These are phyloP conservation scores for Heteromyza rotundicornis DNA, from an alignment of 2,888 invertebrate genomes.

Conservation along the genomic window DNA sequence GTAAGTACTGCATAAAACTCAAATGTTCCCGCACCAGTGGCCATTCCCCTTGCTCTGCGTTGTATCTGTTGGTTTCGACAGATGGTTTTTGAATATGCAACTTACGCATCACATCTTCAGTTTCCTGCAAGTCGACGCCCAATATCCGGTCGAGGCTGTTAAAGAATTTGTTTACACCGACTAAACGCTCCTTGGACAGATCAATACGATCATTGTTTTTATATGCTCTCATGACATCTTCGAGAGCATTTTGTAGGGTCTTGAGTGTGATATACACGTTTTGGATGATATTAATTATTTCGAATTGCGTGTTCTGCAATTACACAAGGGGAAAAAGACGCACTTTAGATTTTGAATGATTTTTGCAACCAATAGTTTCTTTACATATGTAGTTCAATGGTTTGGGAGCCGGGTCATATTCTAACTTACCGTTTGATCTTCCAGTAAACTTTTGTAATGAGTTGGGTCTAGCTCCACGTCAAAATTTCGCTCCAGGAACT, in stretches of 20 bases:
- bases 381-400: not conserved
- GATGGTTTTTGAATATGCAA: conserved; percentile 28
- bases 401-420: too few species aligned
- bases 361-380: too few species aligned
- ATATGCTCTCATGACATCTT: conserved; percentile 20
- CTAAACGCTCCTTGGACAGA: conserved; percentile 25
- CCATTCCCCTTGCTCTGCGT: conserved; percentile 12
- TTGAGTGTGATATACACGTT: conserved; percentile 36
- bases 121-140: conserved; percentile 23
- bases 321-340: too few species aligned
- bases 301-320: too few species aligned
- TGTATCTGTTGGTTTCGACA: conserved; percentile 18
- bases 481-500: conserved; percentile 10
- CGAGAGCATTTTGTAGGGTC: conserved; percentile 27
- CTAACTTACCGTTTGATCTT: conserved; percentile 28
- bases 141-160: conserved; percentile 16
- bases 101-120: conserved; percentile 18
- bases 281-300: too few species aligned
- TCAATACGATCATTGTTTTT: conserved; percentile 25
- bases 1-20: conserved; percentile 24
- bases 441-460: not conserved
- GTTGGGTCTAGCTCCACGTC: not conserved
- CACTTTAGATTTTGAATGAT: too few species aligned
- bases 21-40: conserved; percentile 24
- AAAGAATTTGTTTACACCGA: conserved; percentile 25